Evolutionary conservation across 2,113 vertebrate species (phyloP).

Genomic region (Thymallus thymallus): DNA sequence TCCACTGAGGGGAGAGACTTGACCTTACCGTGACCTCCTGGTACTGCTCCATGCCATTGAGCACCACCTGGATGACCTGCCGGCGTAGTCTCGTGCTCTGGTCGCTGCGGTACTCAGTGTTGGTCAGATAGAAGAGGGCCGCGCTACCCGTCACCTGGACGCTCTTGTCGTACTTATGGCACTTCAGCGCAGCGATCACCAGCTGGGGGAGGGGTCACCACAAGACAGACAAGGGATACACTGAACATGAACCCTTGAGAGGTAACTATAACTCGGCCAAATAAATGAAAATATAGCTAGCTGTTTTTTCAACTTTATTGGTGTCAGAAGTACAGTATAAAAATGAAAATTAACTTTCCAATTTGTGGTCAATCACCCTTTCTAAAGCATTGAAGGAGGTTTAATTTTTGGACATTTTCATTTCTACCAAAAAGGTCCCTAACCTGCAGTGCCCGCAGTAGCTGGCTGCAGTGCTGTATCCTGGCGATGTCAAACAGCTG

Average conservation of each 20-base stretch:
- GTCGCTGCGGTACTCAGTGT: constrained; percentile 90
- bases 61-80: constrained; percentile 93
- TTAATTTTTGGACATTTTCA: no score
- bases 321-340: no score
- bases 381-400: no score
- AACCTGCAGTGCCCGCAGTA: constrained; percentile 90
- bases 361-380: no score
- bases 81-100: constrained; percentile 87
- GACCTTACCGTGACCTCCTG: constrained; percentile 94
- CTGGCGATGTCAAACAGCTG: constrained; percentile 94
- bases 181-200: constrained; percentile 92
- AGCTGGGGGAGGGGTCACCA: constrained; percentile 72
- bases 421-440: background rate
- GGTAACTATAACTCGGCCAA: no score
- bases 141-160: constrained; percentile 96
- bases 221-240: no score
- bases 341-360: no score
- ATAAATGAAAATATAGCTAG: no score
- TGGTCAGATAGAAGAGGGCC: constrained; percentile 94
- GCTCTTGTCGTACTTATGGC: constrained; percentile 95
- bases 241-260: no score
- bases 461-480: constrained; percentile 91
- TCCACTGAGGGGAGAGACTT: no score
- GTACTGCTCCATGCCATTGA: constrained; percentile 98
- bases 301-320: no score